Evolutionary conservation across 2,113 vertebrate species (phyloP).

Genomic region (mouse (Mus musculus)): GRCm39 chr13:51505001-51505500

Average conservation of each 20-base stretch:
- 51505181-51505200: background rate
- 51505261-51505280: background rate
- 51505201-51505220: accelerated
- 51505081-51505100: background rate
- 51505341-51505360: background rate
- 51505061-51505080: background rate
- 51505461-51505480: background rate
- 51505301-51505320: no score
- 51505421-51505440: background rate
- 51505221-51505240: background rate
- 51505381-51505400: background rate
- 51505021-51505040: background rate
- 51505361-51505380: background rate
- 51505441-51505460: background rate
- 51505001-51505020: background rate
- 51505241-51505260: background rate
- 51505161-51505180: background rate
- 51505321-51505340: no score
- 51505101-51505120: background rate
- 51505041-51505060: background rate
- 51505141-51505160: background rate
- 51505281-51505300: background rate
- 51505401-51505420: background rate
- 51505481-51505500: background rate
- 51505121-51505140: background rate